A percentile compares a stretch with the other conserved stretches of the same genome.
phyloP scores from a whole-genome alignment of 2,113 vertebrate genomes.

The Hystrix brachyura region DNA sequence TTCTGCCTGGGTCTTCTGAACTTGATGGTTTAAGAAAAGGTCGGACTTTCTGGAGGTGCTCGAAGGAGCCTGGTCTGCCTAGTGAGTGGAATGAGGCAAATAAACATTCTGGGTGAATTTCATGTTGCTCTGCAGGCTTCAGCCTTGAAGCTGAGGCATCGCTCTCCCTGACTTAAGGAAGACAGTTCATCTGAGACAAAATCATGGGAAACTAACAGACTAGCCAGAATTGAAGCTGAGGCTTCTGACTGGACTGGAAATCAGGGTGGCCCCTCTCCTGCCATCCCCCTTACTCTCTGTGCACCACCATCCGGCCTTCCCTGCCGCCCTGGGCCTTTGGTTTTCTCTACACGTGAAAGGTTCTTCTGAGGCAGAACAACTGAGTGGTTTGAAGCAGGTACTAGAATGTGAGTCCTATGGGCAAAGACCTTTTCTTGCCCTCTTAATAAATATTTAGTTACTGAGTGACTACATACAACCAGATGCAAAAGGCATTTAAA shows the following conservation, averaged over 20 bases:
- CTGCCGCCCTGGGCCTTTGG: background rate
- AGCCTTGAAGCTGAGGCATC: background rate
- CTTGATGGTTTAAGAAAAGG: background rate
- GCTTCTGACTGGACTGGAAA: background rate
- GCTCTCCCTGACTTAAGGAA: background rate
- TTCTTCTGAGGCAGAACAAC: background rate
- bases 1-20: background rate
- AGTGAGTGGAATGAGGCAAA: slow-evolving; percentile 37
- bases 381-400: background rate
- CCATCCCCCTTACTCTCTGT: background rate
- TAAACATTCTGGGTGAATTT: background rate
- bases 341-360: background rate
- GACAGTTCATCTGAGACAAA: background rate
- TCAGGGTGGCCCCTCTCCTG: background rate
- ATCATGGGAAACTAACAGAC: background rate
- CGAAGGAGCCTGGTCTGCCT: slow-evolving; percentile 6
- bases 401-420: slow-evolving; percentile 12
- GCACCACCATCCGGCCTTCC: background rate
- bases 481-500: background rate
- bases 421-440: background rate
- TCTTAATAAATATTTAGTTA: background rate
- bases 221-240: background rate
- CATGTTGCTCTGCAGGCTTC: background rate
- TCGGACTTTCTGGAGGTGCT: slow-evolving; percentile 48
- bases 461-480: background rate